Base-by-base conservation (phyloP, 2,113 vertebrate genomes). In the Aramus guarauna region DNA sequence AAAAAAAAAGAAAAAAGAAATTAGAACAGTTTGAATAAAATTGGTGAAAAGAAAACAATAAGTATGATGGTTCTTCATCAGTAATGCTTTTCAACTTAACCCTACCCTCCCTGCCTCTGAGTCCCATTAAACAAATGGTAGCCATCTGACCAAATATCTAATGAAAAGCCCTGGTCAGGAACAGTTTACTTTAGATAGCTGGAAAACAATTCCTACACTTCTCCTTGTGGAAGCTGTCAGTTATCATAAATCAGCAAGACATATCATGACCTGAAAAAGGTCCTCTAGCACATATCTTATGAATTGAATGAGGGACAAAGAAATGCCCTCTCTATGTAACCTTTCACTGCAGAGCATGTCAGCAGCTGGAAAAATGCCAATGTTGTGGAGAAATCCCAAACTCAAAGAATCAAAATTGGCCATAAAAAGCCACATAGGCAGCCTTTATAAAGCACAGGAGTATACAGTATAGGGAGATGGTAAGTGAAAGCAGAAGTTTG, bases 341-440 rank as follows among this genome's bases (percentile, higher is more conserved):
- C 85, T 74, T 89, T 94, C 94, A 84, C 72, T 85, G 45, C 56
- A 92, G 55, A 64, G 37, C 67, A 83, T 79, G 41, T 87, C 96
- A 96, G 79, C 77, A 90, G 66, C 81, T 96, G 87, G 21, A 58
- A 90, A 96, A 73, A 85, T 37, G 59, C 36, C 72, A 60, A 4
- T 45, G n/a, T 88, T 63, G 81, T 91, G 77, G 75, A 85, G 79
- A 59, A 96, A 93, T 80, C 63, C 77, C 50, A 81, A 90, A 77
- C 11, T 12, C 26, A 50, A 67, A 45, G 17, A 55, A 53, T 26
- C 1, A 6, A 66, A 41, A 58, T 62, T 48, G 18, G 43, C 29
- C 34, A 13, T 52, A 62, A 59, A 68, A 39, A 81, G 32, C 58
- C 24, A 36, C 0, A 0, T 21, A 37, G 4, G 8, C 11, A 29